Conservation (phyloP, 1,140 invertebrate species). For the Drosophila truncata region DNA sequence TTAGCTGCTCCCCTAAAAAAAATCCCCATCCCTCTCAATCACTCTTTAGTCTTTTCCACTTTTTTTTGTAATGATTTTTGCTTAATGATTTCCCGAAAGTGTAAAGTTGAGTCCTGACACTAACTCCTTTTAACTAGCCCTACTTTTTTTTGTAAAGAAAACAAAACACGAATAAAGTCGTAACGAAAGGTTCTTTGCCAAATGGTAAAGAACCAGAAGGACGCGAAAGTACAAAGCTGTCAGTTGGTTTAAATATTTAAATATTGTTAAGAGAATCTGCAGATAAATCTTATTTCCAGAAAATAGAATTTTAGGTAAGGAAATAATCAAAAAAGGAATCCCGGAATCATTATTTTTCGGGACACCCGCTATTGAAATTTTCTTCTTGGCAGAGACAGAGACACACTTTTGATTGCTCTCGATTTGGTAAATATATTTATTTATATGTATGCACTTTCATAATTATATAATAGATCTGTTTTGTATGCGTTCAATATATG, state of each 20-base stretch:
- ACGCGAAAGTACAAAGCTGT: constrained; percentile 13
- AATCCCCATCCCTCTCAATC: background rate
- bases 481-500: constrained; percentile 59
- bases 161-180: constrained; percentile 22
- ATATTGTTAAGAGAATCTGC: background rate
- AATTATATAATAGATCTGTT: constrained; percentile 43
- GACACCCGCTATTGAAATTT: accelerated
- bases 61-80: background rate
- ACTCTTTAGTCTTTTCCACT: background rate
- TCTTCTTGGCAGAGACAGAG: no score
- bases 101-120: background rate
- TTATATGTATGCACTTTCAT: constrained; percentile 28
- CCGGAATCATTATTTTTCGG: no score
- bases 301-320: no score
- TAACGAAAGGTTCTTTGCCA: constrained; percentile 3
- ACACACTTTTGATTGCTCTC: constrained; percentile 26
- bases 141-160: constrained; percentile 17
- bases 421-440: constrained; percentile 62
- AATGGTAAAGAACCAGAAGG: constrained; percentile 1
- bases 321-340: no score
- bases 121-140: background rate
- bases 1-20: background rate
- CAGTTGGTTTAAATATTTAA: background rate
- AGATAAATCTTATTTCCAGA: no score
- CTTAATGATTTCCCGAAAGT: background rate